phyloP scores from a whole-genome alignment of 2,113 vertebrate genomes.

The Bostrychus sinensis region DNA sequence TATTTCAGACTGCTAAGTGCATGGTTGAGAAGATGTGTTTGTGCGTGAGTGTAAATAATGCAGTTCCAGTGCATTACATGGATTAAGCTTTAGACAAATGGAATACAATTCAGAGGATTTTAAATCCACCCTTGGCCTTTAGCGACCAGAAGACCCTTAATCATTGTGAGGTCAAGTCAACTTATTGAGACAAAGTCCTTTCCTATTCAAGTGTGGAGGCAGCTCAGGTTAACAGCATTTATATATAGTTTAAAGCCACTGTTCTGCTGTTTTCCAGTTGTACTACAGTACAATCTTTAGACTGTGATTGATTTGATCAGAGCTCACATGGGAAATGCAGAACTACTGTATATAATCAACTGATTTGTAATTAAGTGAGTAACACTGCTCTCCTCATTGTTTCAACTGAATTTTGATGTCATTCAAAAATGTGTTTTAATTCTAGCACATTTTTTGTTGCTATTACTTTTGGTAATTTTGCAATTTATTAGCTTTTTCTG shows the following conservation, averaged over 20 bases:
- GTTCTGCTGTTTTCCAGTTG: background rate
- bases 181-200: conserved; percentile 18
- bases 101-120: conserved; percentile 38
- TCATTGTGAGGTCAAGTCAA: conserved; percentile 5
- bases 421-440: too few relatives aligned
- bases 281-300: too few relatives aligned
- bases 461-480: too few relatives aligned
- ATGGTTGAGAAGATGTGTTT: conserved; percentile 33
- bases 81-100: conserved; percentile 47
- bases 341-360: too few relatives aligned
- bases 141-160: conserved; percentile 7
- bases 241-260: background rate
- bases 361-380: too few relatives aligned
- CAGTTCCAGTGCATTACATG: conserved; percentile 37
- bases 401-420: too few relatives aligned
- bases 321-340: too few relatives aligned
- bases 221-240: too few relatives aligned
- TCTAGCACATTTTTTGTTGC: too few relatives aligned
- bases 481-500: too few relatives aligned
- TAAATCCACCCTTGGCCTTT: conserved; percentile 24
- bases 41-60: conserved; percentile 10
- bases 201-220: background rate
- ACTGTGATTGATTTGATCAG: too few relatives aligned
- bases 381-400: too few relatives aligned
- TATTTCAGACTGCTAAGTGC: conserved; percentile 67